A percentile compares a stretch with the other conserved stretches of the same genome.
phyloP scores from a whole-genome alignment of 2,888 invertebrate genomes.

The Drosophila merina region DNA sequence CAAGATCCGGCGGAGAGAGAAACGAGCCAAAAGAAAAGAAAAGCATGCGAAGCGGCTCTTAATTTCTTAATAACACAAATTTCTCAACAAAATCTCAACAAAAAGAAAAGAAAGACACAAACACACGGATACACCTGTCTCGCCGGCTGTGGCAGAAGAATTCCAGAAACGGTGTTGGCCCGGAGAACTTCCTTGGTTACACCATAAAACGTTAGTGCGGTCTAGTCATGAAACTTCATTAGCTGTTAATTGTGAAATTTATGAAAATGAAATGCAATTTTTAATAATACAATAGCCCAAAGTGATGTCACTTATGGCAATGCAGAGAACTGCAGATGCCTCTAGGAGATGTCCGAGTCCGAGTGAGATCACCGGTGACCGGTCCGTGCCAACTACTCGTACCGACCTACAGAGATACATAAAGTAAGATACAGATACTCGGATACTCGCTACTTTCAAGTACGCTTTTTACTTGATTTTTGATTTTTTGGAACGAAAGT shows the following conservation, averaged over 20 bases:
- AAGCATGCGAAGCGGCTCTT: conserved; percentile 42
- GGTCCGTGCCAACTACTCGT: conserved; percentile 41
- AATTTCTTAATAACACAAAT: conserved; percentile 47
- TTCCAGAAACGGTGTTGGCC: conserved; percentile 13
- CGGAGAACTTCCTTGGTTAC: conserved; percentile 27
- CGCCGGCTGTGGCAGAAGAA: conserved; percentile 1
- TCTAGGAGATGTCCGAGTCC: background rate
- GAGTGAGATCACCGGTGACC: conserved; percentile 42
- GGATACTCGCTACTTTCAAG: conserved; percentile 21
- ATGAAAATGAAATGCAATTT: conserved; percentile 19
- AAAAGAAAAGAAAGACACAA: conserved; percentile 5
- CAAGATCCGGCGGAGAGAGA: conserved; percentile 39
- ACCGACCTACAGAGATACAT: conserved; percentile 25
- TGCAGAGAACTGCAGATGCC: conserved; percentile 34
- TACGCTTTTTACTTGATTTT: conserved; percentile 26
- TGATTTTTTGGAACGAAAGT: conserved; percentile 59
- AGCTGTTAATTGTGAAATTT: conserved; percentile 41
- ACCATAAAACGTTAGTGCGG: conserved; percentile 24
- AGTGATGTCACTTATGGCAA: conserved; percentile 55
- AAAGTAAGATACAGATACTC: conserved; percentile 30
- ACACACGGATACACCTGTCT: background rate
- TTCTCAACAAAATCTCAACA: conserved; percentile 24
- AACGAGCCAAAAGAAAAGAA: conserved; percentile 32
- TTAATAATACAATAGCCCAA: conserved; percentile 2
- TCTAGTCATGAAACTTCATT: conserved; percentile 43